These are phyloP conservation scores for Aix galericulata DNA, from an alignment of 2,113 vertebrate species.

Conservation along the genomic window DNA sequence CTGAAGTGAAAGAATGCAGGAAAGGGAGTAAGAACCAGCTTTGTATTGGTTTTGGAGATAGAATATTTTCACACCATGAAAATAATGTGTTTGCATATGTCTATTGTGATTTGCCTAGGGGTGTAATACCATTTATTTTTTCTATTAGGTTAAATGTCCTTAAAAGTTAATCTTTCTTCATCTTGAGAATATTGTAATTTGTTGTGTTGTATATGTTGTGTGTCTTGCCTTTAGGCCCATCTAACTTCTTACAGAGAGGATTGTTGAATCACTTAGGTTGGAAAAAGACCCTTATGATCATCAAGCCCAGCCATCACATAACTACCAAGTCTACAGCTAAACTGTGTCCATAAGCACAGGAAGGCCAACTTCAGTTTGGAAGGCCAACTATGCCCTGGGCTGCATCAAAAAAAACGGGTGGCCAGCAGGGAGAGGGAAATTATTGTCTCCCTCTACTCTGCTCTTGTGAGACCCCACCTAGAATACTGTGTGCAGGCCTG, in stretches of 20 bases:
- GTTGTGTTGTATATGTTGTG: not conserved
- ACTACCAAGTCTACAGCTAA: too few species aligned
- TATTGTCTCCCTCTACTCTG: too few species aligned
- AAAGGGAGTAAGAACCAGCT: accelerated
- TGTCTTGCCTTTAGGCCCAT: not conserved
- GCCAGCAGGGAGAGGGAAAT: too few species aligned
- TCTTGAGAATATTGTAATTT: not conserved
- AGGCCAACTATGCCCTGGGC: too few species aligned
- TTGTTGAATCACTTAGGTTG: too few species aligned
- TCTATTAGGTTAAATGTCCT: not conserved
- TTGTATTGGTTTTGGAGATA: not conserved
- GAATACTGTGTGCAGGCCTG: too few species aligned
- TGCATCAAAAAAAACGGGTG: too few species aligned
- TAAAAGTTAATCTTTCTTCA: not conserved
- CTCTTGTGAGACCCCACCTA: too few species aligned
- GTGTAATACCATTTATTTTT: not conserved
- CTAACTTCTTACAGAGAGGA: not conserved
- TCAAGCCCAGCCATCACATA: too few species aligned
- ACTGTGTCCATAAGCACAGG: too few species aligned
- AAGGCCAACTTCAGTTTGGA: too few species aligned
- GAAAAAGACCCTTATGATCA: too few species aligned
- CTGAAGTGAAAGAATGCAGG: not conserved
- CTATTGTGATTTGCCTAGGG: not conserved
- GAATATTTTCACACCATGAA: not conserved
- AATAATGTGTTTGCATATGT: not conserved